phyloP scores from a whole-genome alignment of 2,888 invertebrate genomes.

The Serripes groenlandicus region DNA sequence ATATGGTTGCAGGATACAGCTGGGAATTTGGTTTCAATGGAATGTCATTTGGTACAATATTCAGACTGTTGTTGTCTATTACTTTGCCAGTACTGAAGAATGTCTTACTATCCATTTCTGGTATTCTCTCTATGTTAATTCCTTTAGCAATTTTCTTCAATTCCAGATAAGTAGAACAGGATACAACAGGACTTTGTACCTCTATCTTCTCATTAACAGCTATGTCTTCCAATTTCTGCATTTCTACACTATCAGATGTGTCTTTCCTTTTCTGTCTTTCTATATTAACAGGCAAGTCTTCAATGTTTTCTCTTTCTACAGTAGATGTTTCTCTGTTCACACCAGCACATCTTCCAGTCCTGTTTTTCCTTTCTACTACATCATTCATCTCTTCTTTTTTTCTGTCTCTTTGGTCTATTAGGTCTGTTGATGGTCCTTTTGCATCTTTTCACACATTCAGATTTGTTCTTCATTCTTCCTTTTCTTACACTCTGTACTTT shows the following conservation, averaged over 20 bases:
- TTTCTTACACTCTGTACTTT: not conserved
- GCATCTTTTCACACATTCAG: too few relatives aligned
- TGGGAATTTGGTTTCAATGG: slow-evolving; percentile 1
- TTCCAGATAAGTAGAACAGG: not conserved
- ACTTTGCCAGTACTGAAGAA: slow-evolving; percentile 19
- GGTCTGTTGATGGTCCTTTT: too few relatives aligned
- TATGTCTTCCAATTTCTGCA: not conserved
- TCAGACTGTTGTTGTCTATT: slow-evolving; percentile 4
- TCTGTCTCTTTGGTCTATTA: not conserved
- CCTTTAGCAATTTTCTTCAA: not conserved
- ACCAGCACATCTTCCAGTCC: too few relatives aligned
- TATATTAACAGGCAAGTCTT: not conserved
- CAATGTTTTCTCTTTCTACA: too few relatives aligned
- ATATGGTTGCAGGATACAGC: slow-evolving; percentile 16
- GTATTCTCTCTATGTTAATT: not conserved
- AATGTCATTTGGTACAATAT: slow-evolving; percentile 11
- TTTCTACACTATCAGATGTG: not conserved
- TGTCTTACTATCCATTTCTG: not conserved
- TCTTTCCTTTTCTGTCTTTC: not conserved
- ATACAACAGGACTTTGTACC: not conserved
- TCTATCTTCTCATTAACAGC: not conserved
- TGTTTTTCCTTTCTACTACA: too few relatives aligned
- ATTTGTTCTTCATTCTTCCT: slow-evolving; percentile 2
- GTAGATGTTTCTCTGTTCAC: too few relatives aligned
- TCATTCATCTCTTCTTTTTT: too few relatives aligned